These are phyloP conservation scores for Ornithoptera priamus DNA, from an alignment of 2,888 invertebrate genomes.

Conservation along the genomic window DNA sequence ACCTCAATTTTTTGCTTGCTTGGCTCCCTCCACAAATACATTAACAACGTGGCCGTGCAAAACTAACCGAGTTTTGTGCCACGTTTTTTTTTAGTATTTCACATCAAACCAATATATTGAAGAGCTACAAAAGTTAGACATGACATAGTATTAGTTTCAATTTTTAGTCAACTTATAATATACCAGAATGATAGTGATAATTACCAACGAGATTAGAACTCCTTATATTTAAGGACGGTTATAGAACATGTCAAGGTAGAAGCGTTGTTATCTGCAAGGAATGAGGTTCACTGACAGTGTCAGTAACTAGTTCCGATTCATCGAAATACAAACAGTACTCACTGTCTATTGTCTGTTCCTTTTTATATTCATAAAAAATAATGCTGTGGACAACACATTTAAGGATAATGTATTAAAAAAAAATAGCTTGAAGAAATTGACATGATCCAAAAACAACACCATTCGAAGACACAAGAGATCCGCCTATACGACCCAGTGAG, in stretches of 20 bases:
- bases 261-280: not conserved
- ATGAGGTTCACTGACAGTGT: too few species aligned
- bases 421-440: too few species aligned
- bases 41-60: slow-evolving; percentile 21
- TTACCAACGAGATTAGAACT: not conserved
- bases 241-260: not conserved
- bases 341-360: not conserved
- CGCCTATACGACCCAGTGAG: too few species aligned
- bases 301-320: not conserved
- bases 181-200: not conserved
- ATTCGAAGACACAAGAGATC: too few species aligned
- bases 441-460: too few species aligned
- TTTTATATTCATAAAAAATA: too few species aligned
- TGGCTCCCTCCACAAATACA: slow-evolving; percentile 33
- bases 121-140: slow-evolving; percentile 13
- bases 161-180: not conserved
- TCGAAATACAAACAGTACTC: not conserved
- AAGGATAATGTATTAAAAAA: too few species aligned
- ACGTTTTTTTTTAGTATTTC: slow-evolving; percentile 25
- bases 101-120: slow-evolving; percentile 12
- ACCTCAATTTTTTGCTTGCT: slow-evolving; percentile 36
- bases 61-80: slow-evolving; percentile 23
- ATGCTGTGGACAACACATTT: too few species aligned
- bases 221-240: not conserved
- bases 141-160: not conserved